Evolutionary conservation across 2,113 vertebrate species (phyloP), one percentile per base, ranked within the genome.

Genomic region (Notothenia coriiceps): DNA sequence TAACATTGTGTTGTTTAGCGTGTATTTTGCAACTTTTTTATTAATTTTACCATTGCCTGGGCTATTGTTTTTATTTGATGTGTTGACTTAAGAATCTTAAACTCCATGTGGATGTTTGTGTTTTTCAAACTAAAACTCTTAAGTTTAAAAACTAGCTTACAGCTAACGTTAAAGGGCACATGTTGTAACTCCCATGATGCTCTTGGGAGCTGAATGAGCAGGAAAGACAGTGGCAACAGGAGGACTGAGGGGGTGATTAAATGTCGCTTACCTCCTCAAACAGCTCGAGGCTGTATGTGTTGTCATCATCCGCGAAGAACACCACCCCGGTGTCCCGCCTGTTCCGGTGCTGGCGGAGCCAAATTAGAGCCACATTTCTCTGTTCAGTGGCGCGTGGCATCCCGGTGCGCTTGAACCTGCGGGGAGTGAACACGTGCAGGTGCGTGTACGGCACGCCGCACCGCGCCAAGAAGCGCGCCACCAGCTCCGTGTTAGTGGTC

Each of bases 251-350:
- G 14, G 14, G 14, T 11, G 2, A 3, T 10, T 1, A 43, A 47
- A 49, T 10, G 65, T 5, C 1, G n/a, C 55, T 82, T 95, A 99
- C 98, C 98, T 98, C 98, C 56, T 98, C 96, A 81, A 99, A 99
- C 69, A 99, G 96, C 94, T 99, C 98, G 93, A 99, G 96, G 73
- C 98, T 99, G 95, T 99, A 99, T 51, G 97, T 99, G 95, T 99
- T 99, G 93, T 99, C 98, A 80, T 99, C 98, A 89, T 99, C 98
- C 4, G 98, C 98, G 93, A 99, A 99, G 92, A 97, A 99, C 43
- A 99, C 97, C 86, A 98, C 97, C 0, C 97, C 98, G 3, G 95
- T 50, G 85, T 96, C 96, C 6, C 92, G 86, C 70, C 79, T 88
- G 87, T 93, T 91, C 85, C 97, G 95, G 62, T 96, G 94, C 91